Base-by-base conservation (phyloP, 2,888 invertebrate genomes). In the Micropterix aruncella region DNA sequence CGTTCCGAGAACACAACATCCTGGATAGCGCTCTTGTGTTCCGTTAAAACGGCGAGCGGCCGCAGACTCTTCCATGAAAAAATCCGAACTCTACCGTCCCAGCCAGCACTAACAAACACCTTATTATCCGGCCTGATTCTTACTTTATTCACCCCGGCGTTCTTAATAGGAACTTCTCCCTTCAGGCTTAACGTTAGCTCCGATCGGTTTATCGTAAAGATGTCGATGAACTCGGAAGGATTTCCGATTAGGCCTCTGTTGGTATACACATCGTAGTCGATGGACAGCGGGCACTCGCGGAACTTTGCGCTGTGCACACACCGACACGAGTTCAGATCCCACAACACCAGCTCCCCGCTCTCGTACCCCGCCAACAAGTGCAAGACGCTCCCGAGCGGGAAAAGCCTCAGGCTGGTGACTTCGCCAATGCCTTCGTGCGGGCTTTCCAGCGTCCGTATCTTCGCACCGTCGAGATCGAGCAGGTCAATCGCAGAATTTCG, bases 41-140 rank as follows among this genome's bases (percentile, higher is more conserved):
- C 80, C 1, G 79, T 79, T 36, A 89, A 66, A 42, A 84, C 83
- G 2, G 78, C 86, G 47, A 88, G 62, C 2, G 79, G 77, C 43
- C 82, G 70, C 37, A 86, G 62, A 44, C 80, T 82, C 59, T 79
- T 85, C 82, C 83, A 85, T 2, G 87, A 86, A 59, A 80, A 86
- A 49, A 87, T 73, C 50, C 86, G 72, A 47, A 86, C 66, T 48
- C 79, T 73, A 2, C 83, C 80, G 56, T 89, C 87, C 82, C 84
- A 85, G 19, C 85, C 82, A 9, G 81, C 88, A 0, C 77, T 71
- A 16, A 77, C 76, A 53, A 87, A 80, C 4, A 88, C 78, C 59
- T 82, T 85, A 2, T 77, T 72, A 59, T 87, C 87, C 0, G 67
- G 62, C 18, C 86, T 71, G 50, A 84, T 70, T 52, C 73, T 74